Evolutionary conservation across 1,140 invertebrate species (phyloP).

Genomic region (Drosophila micromelanica): DNA sequence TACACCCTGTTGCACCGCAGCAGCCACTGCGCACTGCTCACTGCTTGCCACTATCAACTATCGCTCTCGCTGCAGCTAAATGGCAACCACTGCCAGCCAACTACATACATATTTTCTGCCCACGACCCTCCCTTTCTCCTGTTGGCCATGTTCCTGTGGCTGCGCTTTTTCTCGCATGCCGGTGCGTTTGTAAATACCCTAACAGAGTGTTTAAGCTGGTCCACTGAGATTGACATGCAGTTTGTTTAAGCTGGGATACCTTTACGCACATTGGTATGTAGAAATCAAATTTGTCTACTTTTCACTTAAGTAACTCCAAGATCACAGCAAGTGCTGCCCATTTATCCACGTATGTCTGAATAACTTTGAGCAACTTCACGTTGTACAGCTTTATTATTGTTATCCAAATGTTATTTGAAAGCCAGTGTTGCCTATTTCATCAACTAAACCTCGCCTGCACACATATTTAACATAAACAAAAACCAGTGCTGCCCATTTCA

Average conservation of each 20-base stretch:
- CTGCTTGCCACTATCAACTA: conserved; percentile 48
- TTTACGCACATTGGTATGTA: no score
- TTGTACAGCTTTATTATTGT: no score
- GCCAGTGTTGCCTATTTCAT: neutral
- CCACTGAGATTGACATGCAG: neutral
- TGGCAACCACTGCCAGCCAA: conserved; percentile 38
- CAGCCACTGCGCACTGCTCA: conserved; percentile 40
- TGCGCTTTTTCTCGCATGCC: conserved; percentile 45
- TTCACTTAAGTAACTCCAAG: neutral
- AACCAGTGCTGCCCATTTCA: neutral
- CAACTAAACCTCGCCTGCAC: neutral
- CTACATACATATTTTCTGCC: conserved; percentile 45
- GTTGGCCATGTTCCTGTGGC: conserved; percentile 22
- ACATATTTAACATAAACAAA: no score
- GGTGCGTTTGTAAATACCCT: conserved; percentile 31
- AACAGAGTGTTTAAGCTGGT: neutral
- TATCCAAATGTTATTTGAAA: neutral
- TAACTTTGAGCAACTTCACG: no score
- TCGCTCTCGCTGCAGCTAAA: conserved; percentile 20
- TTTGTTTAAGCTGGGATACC: no score
- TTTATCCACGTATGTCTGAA: neutral
- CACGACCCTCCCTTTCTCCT: neutral
- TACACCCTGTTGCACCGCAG: conserved; percentile 76
- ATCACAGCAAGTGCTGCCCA: neutral
- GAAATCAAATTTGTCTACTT: no score